Evolutionary conservation across 2,888 invertebrate species (phyloP), one percentile per base, ranked within the genome.

Genomic region (Terebella lapidaria): DNA sequence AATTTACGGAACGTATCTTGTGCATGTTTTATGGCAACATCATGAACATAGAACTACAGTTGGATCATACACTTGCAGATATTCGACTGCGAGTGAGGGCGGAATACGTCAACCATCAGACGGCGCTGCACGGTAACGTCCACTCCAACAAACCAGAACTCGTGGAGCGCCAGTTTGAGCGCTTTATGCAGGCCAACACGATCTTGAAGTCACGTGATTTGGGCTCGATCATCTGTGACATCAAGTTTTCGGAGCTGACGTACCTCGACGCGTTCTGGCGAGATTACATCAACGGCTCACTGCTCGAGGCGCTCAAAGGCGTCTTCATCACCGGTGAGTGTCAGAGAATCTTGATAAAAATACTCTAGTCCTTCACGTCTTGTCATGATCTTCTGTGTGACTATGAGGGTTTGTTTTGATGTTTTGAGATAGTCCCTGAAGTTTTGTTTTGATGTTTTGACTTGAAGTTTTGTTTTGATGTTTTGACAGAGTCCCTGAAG

Each of bases 191-290:
- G 58, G 75, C 78, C 24, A 74, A 71, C 61, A 72, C 72, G 27
- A 74, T 76, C 27, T 68, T 78, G 47, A 74, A 74, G 64, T 70
- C 75, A n/a, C 65, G 76, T 28, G 77, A 77, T 61, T 68, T 76
- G 10, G 77, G 77, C 46, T 73, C 73, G 27, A 74, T 78, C 58
- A 71, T 76, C 25, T 78, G 78, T 72, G 77, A 78, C 69, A 75
- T 78, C 27, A 76, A 73, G 58, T 78, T 78, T 64, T 73, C 75
- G 24, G 78, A 78, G 62, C 67, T 78, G 57, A 75, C 76, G 2
- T 75, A 76, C 65, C 66, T 78, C 42, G 78, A 78, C 67, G 77
- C 77, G n/a, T 77, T 78, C 61, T 78, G 78, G 78, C 70, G 77
- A 58, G 78, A 78, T 66, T 78, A 78, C 64, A 68, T 76, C 28